Base-by-base conservation (phyloP, 2,888 invertebrate genomes). In the Ochropleura plecta region DNA sequence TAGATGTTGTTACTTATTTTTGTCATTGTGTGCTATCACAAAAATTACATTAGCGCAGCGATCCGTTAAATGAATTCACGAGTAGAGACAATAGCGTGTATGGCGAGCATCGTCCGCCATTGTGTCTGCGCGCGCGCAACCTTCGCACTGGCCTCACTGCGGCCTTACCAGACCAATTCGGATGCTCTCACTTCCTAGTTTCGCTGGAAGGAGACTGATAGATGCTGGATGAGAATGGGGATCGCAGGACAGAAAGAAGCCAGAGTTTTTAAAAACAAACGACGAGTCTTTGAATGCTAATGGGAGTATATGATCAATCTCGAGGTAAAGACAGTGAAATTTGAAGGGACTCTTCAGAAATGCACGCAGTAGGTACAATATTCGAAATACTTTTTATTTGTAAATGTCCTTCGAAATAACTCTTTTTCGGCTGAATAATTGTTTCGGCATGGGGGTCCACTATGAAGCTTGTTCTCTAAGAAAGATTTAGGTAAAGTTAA, bases 181-280 rank as follows among this genome's bases (percentile, higher is more conserved):
- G 67, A 77, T 46, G 68, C 87, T 88, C 82, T 86, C 81, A 86
- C 84, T 88, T 88, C 88, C 88, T 82, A 86, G 83, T 79, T 81
- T 78, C 67, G 76, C 60, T 78, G 62, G 20, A 63, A 46, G 46
- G 70, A 65, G 68, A 57, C 6, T 77, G 30, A n/a, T n/a, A 42
- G 16, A 48, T 48, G 14, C 48, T 67, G 42, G 12, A 30, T 48
- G 4, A 44, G 44, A 57, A 44, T 14, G 1, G 18, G 20, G 12
- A 6, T 10, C 20, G 0, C 44, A 18, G 0, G 3, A 6, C 5
- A 20, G 12, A 10, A 1, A 9, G 12, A 5, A 44, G 0, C 0
- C 2, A 20, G 14, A 3, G 7, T 18, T 12, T 18, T 12, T 0
- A 8, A 49, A 76, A 42, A 57, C 30, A 46, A 7, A 49, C 1